Conservation (phyloP, 2,113 vertebrate species). For the Neopipo cinnamomea region DNA sequence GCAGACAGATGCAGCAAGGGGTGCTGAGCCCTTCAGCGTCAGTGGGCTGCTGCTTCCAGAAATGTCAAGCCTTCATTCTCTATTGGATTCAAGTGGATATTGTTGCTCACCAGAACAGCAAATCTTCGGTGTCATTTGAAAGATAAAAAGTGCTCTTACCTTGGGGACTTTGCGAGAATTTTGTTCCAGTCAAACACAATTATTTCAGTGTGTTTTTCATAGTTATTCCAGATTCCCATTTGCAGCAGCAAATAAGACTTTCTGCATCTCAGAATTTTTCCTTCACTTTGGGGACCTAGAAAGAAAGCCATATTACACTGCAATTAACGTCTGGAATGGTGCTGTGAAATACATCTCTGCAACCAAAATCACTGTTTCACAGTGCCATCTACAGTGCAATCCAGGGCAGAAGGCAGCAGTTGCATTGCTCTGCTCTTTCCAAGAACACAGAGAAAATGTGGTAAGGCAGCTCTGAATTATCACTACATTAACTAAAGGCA, state of each 20-base stretch:
- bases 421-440: neutral
- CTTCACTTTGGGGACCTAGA: slow-evolving; percentile 64
- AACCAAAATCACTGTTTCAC: slow-evolving; percentile 30
- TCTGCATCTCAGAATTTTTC: slow-evolving; percentile 67
- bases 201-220: slow-evolving; percentile 70
- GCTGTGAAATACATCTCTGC: slow-evolving; percentile 1
- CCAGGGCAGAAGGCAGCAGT: neutral
- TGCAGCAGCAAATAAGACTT: slow-evolving; percentile 61
- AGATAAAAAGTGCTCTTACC: slow-evolving; percentile 71
- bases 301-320: slow-evolving; percentile 50
- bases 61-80: slow-evolving; percentile 52
- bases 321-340: slow-evolving; percentile 53
- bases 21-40: neutral
- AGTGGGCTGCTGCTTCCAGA: neutral
- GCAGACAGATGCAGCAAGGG: slow-evolving; percentile 18
- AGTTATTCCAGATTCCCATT: slow-evolving; percentile 72
- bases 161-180: slow-evolving; percentile 71
- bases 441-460: neutral
- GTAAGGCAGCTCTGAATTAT: neutral
- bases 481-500: neutral
- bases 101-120: slow-evolving; percentile 26
- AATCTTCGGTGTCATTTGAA: slow-evolving; percentile 48
- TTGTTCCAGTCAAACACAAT: slow-evolving; percentile 73
- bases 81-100: slow-evolving; percentile 32
- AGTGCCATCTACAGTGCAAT: slow-evolving; percentile 15